Percentiles rank a stretch among this genome's conserved stretches.
phyloP scores from a whole-genome alignment of 2,797 vertebrate genomes.

The Sus cebifrons region DNA sequence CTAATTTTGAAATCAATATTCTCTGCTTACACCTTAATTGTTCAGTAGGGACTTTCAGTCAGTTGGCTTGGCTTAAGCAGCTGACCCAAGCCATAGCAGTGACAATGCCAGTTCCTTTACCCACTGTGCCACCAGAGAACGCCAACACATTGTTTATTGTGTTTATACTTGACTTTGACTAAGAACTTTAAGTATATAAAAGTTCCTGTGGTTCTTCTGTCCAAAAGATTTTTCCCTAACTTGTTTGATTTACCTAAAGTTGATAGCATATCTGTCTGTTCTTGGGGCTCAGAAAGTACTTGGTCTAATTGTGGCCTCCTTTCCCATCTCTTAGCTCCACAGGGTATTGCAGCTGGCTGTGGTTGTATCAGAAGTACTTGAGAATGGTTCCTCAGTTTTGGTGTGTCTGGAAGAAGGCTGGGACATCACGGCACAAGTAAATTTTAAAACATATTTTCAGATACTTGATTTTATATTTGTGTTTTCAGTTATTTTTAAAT shows the following conservation, averaged over 20 bases:
- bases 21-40: not conserved
- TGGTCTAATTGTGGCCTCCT: slow-evolving; percentile 60
- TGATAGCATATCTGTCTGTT: not conserved
- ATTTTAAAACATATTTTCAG: slow-evolving; percentile 72
- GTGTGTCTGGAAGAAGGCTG: slow-evolving; percentile 99
- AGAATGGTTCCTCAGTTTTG: slow-evolving; percentile 97
- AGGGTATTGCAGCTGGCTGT: slow-evolving; percentile 96
- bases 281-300: not conserved
- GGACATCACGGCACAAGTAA: slow-evolving; percentile 98
- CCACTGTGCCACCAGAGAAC: too few species aligned
- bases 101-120: too few species aligned
- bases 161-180: slow-evolving; percentile 68
- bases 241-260: not conserved
- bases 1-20: slow-evolving; percentile 35
- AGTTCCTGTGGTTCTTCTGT: not conserved
- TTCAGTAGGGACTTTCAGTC: slow-evolving; percentile 47
- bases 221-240: not conserved
- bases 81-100: not conserved
- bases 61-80: slow-evolving; percentile 7
- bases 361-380: slow-evolving; percentile 96
- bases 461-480: slow-evolving; percentile 59
- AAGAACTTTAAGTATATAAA: slow-evolving; percentile 58
- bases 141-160: slow-evolving; percentile 9
- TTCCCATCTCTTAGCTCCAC: slow-evolving; percentile 93
- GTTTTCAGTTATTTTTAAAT: slow-evolving; percentile 64